Evolutionary conservation across 2,113 vertebrate genomes (phyloP).

Genomic region (Gymnarchus niloticus): DNA sequence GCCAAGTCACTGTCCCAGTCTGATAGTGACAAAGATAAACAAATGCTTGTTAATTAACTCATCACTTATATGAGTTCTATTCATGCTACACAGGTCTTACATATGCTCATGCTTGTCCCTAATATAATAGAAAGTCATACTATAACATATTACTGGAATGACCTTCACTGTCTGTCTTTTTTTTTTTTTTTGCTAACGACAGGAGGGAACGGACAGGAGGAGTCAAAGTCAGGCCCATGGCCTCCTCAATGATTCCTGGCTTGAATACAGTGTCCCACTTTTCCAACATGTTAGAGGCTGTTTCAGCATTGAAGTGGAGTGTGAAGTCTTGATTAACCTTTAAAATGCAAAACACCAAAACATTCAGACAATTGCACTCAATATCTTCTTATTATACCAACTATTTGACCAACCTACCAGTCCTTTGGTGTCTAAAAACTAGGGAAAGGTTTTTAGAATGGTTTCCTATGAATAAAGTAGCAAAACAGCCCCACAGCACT

Average conservation of each 20-base stretch:
- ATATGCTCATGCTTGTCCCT: background rate
- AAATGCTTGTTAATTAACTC: background rate
- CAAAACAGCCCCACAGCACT: too few relatives aligned
- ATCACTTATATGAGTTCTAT: background rate
- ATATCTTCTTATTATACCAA: background rate
- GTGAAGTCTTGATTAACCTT: background rate
- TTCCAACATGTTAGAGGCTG: background rate
- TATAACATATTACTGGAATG: background rate
- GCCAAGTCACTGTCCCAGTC: background rate
- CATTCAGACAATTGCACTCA: background rate
- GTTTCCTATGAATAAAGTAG: background rate
- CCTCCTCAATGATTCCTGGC: slow-evolving; percentile 1
- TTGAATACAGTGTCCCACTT: background rate
- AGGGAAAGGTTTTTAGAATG: background rate
- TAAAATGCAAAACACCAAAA: background rate
- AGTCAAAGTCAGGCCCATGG: background rate
- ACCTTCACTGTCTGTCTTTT: background rate
- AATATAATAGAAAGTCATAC: background rate
- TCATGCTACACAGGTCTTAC: background rate
- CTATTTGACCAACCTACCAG: background rate
- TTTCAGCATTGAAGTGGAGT: background rate
- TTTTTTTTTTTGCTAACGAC: background rate
- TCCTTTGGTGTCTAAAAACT: background rate
- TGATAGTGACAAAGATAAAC: background rate
- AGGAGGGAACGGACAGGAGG: background rate